These are phyloP conservation scores for Esox niger DNA, from an alignment of 2,113 vertebrate genomes.

Conservation along the genomic window DNA sequence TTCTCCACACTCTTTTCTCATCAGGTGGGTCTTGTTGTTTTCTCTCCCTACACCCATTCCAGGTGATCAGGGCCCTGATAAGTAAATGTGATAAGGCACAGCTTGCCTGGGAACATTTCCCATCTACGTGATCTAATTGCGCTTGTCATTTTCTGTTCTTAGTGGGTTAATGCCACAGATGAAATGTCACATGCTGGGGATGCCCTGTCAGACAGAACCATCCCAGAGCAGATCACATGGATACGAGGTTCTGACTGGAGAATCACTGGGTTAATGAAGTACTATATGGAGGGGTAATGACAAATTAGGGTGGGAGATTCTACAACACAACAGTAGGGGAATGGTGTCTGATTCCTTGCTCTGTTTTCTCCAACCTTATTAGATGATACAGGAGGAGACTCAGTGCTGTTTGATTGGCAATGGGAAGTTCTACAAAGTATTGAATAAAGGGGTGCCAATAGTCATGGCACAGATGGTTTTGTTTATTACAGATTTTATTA, in stretches of 20 bases:
- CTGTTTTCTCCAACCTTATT: no score
- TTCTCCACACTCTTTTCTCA: slow-evolving; percentile 23
- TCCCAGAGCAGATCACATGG: slow-evolving; percentile 26
- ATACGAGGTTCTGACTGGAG: slow-evolving; percentile 34
- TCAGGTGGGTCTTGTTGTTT: not conserved
- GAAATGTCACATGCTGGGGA: slow-evolving; percentile 34
- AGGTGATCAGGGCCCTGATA: slow-evolving; percentile 27
- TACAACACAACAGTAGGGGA: not conserved
- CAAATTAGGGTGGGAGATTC: slow-evolving; percentile 29
- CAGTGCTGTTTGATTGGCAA: no score
- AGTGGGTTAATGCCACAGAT: slow-evolving; percentile 40
- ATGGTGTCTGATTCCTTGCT: no score
- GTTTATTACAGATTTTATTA: no score
- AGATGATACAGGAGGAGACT: no score
- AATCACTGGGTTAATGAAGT: slow-evolving; percentile 14
- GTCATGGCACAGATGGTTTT: no score
- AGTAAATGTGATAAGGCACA: slow-evolving; percentile 58
- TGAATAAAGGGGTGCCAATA: no score
- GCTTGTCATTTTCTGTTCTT: slow-evolving; percentile 40
- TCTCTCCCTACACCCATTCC: slow-evolving; percentile 29
- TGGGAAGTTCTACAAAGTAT: no score
- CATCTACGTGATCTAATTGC: slow-evolving; percentile 42
- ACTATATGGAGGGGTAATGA: slow-evolving; percentile 9
- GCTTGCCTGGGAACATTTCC: slow-evolving; percentile 41
- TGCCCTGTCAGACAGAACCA: slow-evolving; percentile 12